Base-by-base conservation (phyloP, 1,140 invertebrate genomes). In the Cepaea nemoralis region DNA sequence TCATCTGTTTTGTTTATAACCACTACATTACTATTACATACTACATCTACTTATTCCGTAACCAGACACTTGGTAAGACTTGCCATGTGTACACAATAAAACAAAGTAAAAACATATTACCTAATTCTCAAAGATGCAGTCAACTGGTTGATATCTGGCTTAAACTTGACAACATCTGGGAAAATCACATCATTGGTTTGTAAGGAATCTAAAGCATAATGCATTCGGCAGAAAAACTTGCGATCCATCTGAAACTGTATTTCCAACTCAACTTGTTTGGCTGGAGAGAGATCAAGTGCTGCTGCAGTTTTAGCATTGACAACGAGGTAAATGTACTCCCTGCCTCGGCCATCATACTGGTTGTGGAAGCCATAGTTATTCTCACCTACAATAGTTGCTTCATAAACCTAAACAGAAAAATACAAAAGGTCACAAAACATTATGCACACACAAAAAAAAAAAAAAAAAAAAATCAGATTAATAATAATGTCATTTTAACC, bases 171-270 rank as follows among this genome's bases (percentile, higher is more conserved):
- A 14, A 90, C 76, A 82, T 90, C 86, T 24, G 90, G 89, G 67
- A 90, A 91, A 24, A 90, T 86, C 24, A 90, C 82, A 63, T 89
- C 87, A 2, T 84, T 86, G 33, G 84, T 81, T n/a, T 83, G 55
- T 8, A 91, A 66, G 50, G 82, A 77, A 82, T 90, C 89, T 24
- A 89, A 69, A 48, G 88, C 88, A 83, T 83, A 88, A 71, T 90
- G 89, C 89, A 90, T 90, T 35, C 83, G 75, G 83, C 87, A 87
- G 83, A 90, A 90, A 37, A 83, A 83, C 31, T 83, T 50, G n/a
- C 88, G 80, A 70, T 89, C 83, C 88, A 90, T 87, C 84, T 90
- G 87, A 73, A 90, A 90, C 85, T 90, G 88, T 14, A 90, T 85
- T 71, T 90, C 88, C n/a, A 90, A 83, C 6, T 71, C 66, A 19